phyloP scores from a whole-genome alignment of 2,113 vertebrate genomes.

The Rhineura floridana region DNA sequence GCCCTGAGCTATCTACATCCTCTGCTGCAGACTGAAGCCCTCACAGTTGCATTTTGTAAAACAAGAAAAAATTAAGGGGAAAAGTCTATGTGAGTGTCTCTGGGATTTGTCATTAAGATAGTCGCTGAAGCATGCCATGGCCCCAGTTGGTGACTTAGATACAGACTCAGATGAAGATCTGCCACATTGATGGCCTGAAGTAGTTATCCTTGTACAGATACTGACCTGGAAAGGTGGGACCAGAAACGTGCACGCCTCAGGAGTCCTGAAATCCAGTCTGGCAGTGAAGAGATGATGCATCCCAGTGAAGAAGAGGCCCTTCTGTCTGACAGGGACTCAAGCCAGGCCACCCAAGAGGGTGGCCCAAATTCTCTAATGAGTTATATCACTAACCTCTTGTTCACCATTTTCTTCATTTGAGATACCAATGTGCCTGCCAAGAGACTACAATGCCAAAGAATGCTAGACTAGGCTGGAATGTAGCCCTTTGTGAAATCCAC shows the following conservation, averaged over 20 bases:
- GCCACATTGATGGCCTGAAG: background rate
- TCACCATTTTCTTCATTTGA: background rate
- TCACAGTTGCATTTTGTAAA: background rate
- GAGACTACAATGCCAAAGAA: background rate
- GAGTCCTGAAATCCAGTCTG: too few relatives aligned
- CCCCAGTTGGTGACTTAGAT: background rate
- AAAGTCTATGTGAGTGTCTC: too few relatives aligned
- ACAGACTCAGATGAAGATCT: background rate
- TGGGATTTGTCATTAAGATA: background rate
- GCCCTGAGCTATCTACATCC: too few relatives aligned
- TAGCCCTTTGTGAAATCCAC: background rate
- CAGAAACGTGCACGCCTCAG: too few relatives aligned
- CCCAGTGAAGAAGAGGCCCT: background rate
- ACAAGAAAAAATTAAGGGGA: too few relatives aligned
- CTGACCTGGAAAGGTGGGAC: background rate
- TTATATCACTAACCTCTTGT: background rate
- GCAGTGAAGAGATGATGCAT: background rate
- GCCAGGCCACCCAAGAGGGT: background rate
- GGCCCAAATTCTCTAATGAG: background rate
- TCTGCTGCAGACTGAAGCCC: background rate
- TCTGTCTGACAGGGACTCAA: background rate
- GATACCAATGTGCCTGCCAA: background rate
- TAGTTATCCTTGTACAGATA: background rate
- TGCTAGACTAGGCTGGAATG: background rate
- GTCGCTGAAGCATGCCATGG: background rate